Evolutionary conservation across 1,140 invertebrate genomes (phyloP), one percentile per base, ranked within the genome.

Genomic region (Ephestia elutella): DNA sequence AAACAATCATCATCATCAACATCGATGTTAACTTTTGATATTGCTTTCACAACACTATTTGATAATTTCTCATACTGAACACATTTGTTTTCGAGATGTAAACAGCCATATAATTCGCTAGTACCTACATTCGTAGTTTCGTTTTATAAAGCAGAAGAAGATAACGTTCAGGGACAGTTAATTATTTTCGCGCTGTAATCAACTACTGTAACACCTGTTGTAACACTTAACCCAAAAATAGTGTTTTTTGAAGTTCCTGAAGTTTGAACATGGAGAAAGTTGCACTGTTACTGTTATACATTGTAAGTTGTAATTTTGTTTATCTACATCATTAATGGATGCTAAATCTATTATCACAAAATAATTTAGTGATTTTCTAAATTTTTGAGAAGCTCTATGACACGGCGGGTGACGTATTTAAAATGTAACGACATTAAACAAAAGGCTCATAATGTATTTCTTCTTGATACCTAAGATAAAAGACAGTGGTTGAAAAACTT

Each of bases 11-110:
- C 30, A 10, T 8, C 1, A 10, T 32, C 11, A 32, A 32, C 11
- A 44, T 44, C 38, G 38, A 44, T 44, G 10, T 44, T 4, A n/a
- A 48, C 35, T 15, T 11, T 63, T 65, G 21, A 54, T 74, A 72
- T 32, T 74, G 8, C 17, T 73, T 73, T 59, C 54, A 18, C 67
- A 0, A 49, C 54, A 38, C 73, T 70, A 15, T 15, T 44, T 15
- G 32, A 35, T 7, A 15, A 44, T 15, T 44, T 7, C 13, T 44
- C 38, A 44, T 5, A 44, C 15, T 2, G 10, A 44, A 44, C 38
- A 44, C 38, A 9, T 44, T 44, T 44, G 38, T 17, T 44, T 44
- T 15, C 38, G 64, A 32, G 30, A 32, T 10, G 38, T 10, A 44
- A 44, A 44, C 38, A 44, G 10, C 38, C 13, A 44, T 44, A 44